Evolutionary conservation across 2,888 invertebrate species (phyloP).

Genomic region (Euzetes globulus): DNA sequence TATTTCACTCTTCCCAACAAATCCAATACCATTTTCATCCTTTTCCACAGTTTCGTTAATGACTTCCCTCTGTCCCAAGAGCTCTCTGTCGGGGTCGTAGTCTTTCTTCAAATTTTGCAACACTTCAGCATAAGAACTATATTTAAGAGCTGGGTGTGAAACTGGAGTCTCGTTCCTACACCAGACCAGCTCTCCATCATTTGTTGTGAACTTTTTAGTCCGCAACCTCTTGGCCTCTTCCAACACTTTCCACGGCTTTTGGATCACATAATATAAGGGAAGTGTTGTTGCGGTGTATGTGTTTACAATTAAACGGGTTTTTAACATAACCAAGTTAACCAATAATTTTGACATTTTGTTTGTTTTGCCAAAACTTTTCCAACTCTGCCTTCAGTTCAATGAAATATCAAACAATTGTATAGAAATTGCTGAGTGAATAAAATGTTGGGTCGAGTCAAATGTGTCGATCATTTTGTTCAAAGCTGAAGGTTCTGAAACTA

Average conservation of each 20-base stretch:
- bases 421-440: too few relatives aligned
- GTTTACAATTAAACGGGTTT: conserved; percentile 31
- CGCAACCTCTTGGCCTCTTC: not conserved
- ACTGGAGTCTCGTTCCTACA: conserved; percentile 2
- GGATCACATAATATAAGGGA: conserved; percentile 28
- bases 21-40: conserved; percentile 18
- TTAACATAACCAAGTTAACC: conserved; percentile 32
- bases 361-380: not conserved
- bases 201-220: not conserved
- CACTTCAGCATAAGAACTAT: conserved; percentile 10
- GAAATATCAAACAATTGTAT: not conserved
- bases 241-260: conserved; percentile 27
- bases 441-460: not conserved
- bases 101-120: not conserved
- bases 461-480: not conserved
- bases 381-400: not conserved
- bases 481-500: not conserved
- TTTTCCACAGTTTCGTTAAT: not conserved
- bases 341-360: conserved; percentile 30
- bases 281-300: conserved; percentile 35
- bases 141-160: conserved; percentile 4
- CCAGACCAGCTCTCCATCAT: conserved; percentile 28
- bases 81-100: not conserved
- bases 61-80: conserved; percentile 23
- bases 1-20: not conserved